Conservation (phyloP, 1,140 invertebrate species). For the Trichonephila inaurata region DNA sequence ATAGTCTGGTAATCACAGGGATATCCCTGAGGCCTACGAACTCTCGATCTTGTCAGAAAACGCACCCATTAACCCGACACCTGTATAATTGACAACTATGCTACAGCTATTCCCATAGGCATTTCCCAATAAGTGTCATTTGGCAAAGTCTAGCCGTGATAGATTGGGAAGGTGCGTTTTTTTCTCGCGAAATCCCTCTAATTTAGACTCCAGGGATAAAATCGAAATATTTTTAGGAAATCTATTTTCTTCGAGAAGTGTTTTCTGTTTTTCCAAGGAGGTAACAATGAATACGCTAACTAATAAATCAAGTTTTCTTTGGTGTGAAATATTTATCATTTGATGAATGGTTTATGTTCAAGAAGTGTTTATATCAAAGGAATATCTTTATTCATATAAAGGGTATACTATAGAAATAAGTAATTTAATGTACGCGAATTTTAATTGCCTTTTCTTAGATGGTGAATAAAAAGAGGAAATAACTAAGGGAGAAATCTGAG, state of each 20-base stretch:
- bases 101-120: neutral
- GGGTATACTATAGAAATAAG: too few relatives aligned
- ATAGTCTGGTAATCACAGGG: slow-evolving; percentile 16
- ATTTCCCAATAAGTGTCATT: slow-evolving; percentile 52
- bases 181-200: neutral
- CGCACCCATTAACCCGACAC: slow-evolving; percentile 24
- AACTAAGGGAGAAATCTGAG: too few relatives aligned
- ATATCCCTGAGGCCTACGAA: neutral
- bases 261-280: neutral
- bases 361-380: too few relatives aligned
- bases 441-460: too few relatives aligned
- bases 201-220: neutral
- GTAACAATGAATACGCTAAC: neutral
- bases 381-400: too few relatives aligned
- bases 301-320: neutral
- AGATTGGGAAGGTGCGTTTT: neutral
- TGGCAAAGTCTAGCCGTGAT: neutral
- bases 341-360: too few relatives aligned
- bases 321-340: too few relatives aligned
- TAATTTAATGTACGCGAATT: too few relatives aligned
- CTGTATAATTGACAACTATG: slow-evolving; percentile 43
- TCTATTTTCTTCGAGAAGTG: neutral
- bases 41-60: neutral
- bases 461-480: too few relatives aligned
- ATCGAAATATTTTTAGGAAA: neutral